Conservation (phyloP, 2,113 vertebrate species). For the Mohoua ochrocephala region DNA sequence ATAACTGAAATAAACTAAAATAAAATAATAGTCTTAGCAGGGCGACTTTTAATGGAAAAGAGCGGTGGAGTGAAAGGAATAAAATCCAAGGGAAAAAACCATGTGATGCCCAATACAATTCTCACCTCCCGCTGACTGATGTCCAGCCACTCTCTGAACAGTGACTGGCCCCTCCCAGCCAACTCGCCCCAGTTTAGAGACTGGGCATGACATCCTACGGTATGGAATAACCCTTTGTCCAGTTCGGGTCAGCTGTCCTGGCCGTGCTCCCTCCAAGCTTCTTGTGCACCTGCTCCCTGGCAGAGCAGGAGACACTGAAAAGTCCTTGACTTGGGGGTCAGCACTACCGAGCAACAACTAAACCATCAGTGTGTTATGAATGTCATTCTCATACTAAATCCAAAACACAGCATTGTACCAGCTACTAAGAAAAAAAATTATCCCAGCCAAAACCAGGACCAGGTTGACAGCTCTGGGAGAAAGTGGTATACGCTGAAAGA, state of each 20-base stretch:
- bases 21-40: background rate
- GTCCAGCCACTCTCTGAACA: background rate
- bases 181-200: background rate
- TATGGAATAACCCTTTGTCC: background rate
- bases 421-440: background rate
- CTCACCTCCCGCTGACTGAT: accelerated
- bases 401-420: background rate
- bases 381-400: background rate
- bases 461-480: background rate
- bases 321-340: background rate
- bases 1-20: background rate
- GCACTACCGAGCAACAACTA: background rate
- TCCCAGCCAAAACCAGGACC: background rate
- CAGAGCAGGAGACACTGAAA: background rate
- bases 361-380: no score
- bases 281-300: background rate
- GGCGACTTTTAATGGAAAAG: background rate
- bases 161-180: background rate
- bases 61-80: background rate
- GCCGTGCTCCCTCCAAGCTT: background rate
- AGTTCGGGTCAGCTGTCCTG: background rate
- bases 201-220: accelerated
- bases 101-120: background rate
- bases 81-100: background rate
- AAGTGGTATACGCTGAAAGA: background rate